Conservation (phyloP, 2,888 invertebrate genomes). For the Meandrusa payeni region DNA sequence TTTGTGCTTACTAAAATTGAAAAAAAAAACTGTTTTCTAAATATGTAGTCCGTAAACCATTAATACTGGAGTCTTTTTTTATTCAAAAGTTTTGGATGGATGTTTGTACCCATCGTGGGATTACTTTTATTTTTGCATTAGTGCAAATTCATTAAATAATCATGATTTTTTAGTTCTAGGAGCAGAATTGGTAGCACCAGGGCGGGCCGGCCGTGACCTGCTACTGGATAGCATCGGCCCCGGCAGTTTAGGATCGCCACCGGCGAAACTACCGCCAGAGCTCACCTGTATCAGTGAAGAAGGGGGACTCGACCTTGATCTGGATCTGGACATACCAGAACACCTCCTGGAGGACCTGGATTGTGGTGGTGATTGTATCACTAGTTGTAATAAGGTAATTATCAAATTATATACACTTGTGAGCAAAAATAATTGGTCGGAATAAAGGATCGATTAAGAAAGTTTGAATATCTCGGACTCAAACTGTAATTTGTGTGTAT, state of each 20-base stretch:
- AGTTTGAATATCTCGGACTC: too few relatives aligned
- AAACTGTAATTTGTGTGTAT: too few relatives aligned
- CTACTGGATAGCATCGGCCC: constrained; percentile 66
- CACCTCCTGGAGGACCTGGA: constrained; percentile 89
- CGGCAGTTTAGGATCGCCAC: constrained; percentile 67
- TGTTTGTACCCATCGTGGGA: too few relatives aligned
- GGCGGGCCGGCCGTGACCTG: constrained; percentile 64
- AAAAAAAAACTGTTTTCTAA: too few relatives aligned
- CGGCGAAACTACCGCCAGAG: constrained; percentile 83
- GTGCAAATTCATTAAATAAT: too few relatives aligned
- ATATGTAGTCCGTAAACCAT: too few relatives aligned
- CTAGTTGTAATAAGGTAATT: constrained; percentile 89
- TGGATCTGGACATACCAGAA: constrained; percentile 83
- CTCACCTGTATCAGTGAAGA: constrained; percentile 93
- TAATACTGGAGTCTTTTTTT: too few relatives aligned
- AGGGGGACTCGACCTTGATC: constrained; percentile 90
- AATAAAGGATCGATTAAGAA: too few relatives aligned
- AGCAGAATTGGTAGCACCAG: constrained; percentile 69
- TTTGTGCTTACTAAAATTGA: too few relatives aligned
- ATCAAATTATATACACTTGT: not conserved
- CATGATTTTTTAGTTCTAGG: constrained; percentile 66
- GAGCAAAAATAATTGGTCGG: too few relatives aligned
- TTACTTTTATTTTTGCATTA: too few relatives aligned
- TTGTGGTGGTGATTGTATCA: constrained; percentile 91
- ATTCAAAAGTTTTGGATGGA: too few relatives aligned